A percentile compares a stretch with the other conserved stretches of the same genome.
These are phyloP conservation scores for Andrena flavipes DNA, from an alignment of 2,888 invertebrate species.

Conservation along the genomic window DNA sequence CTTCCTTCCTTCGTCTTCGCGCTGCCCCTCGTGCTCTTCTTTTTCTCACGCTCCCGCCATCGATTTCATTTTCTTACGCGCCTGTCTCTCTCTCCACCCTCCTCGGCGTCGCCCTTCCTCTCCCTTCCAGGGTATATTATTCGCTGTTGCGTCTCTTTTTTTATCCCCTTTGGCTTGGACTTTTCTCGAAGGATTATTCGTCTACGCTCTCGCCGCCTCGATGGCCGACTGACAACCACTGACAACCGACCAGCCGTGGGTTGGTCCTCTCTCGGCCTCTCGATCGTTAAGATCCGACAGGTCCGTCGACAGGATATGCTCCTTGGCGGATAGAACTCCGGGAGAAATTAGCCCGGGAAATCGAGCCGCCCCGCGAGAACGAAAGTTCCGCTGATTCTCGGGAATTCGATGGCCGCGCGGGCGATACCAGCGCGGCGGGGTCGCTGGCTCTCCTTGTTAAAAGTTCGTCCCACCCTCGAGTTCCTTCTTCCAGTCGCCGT, in stretches of 20 bases:
- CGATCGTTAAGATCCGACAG: conserved; percentile 51
- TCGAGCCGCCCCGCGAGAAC: not conserved
- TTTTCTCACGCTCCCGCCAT: not conserved
- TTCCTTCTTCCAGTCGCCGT: conserved; percentile 38
- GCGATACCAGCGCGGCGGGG: conserved; percentile 13
- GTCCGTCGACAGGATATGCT: conserved; percentile 5
- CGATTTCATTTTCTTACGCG: conserved; percentile 7
- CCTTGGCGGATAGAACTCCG: not conserved
- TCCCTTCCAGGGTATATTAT: not conserved
- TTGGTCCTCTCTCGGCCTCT: no score
- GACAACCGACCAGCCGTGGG: no score
- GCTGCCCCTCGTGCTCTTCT: conserved; percentile 19
- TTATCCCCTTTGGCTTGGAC: not conserved
- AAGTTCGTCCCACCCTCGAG: conserved; percentile 30
- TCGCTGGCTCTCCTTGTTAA: conserved; percentile 48
- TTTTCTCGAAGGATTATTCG: not conserved
- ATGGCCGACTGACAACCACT: conserved; percentile 59
- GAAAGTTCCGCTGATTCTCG: conserved; percentile 19
- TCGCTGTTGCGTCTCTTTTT: conserved; percentile 21
- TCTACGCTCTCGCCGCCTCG: conserved; percentile 17
- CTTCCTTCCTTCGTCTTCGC: conserved; percentile 38
- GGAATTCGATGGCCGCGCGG: not conserved
- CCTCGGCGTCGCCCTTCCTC: not conserved
- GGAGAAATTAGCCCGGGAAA: conserved; percentile 23
- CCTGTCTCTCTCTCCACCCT: conserved; percentile 8